phyloP scores from a whole-genome alignment of 2,113 vertebrate genomes.

The Seriola dumerili region DNA sequence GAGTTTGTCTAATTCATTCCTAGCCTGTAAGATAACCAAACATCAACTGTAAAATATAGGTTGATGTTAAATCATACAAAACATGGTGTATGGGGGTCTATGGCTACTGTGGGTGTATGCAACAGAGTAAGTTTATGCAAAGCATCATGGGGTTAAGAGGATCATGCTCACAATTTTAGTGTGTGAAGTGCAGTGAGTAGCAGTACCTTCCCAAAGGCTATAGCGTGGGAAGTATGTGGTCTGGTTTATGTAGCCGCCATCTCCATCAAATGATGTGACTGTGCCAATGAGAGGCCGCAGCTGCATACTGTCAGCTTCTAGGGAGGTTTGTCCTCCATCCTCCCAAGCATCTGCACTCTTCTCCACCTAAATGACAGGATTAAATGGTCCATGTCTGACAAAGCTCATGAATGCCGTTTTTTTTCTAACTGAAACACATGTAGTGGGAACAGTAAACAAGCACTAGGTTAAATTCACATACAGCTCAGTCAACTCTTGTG shows the following conservation, averaged over 20 bases:
- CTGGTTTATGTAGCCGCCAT: slow-evolving; percentile 90
- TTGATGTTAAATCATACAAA: background rate
- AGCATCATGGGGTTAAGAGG: background rate
- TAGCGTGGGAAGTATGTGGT: slow-evolving; percentile 89
- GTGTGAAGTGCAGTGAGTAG: background rate
- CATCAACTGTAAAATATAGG: background rate
- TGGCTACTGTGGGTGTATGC: background rate
- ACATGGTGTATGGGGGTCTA: background rate
- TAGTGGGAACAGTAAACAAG: background rate
- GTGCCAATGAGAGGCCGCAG: slow-evolving; percentile 88
- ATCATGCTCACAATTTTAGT: background rate
- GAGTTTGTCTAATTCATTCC: background rate
- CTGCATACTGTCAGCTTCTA: slow-evolving; percentile 67
- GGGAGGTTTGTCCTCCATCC: slow-evolving; percentile 47
- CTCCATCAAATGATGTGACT: slow-evolving; percentile 86
- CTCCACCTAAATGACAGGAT: slow-evolving; percentile 82
- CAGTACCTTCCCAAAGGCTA: slow-evolving; percentile 89
- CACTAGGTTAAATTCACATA: background rate
- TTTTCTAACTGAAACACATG: background rate
- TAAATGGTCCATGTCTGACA: background rate
- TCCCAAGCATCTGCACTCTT: slow-evolving; percentile 84
- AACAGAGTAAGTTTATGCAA: background rate
- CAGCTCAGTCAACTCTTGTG: background rate
- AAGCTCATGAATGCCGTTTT: background rate
- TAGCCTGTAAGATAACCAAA: background rate